Conservation (phyloP, 1,140 invertebrate genomes). For the Patella vulgata region DNA sequence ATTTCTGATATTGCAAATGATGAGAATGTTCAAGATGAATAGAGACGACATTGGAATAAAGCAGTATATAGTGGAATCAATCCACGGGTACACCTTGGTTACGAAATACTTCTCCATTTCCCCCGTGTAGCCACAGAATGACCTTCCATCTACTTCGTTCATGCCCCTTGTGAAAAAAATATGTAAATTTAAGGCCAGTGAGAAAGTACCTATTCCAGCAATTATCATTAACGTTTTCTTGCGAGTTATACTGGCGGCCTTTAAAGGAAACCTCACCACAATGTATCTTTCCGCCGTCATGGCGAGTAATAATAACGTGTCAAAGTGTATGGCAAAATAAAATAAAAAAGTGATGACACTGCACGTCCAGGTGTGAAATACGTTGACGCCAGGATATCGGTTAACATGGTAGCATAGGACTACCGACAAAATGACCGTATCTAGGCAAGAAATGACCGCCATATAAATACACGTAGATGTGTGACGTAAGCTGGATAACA, state of each 20-base stretch:
- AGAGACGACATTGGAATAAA: neutral
- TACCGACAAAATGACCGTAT: neutral
- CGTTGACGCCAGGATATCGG: neutral
- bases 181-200: conserved; percentile 4
- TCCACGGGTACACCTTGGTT: conserved; percentile 4
- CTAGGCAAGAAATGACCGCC: conserved; percentile 2
- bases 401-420: neutral
- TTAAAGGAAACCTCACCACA: conserved; percentile 21
- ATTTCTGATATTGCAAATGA: neutral
- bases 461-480: conserved; percentile 11
- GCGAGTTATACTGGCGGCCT: neutral
- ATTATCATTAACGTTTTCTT: conserved; percentile 5
- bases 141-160: neutral
- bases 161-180: conserved; percentile 6
- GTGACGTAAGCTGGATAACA: neutral
- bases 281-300: conserved; percentile 24
- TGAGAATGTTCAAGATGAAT: neutral
- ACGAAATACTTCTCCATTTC: conserved; percentile 3
- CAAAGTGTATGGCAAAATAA: conserved; percentile 23
- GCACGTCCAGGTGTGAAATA: conserved; percentile 6
- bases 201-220: neutral
- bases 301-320: conserved; percentile 8
- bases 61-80: conserved; percentile 9
- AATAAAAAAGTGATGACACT: conserved; percentile 13
- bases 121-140: neutral